phyloP scores from a whole-genome alignment of 2,888 invertebrate genomes.

The Drosophila lacicola region DNA sequence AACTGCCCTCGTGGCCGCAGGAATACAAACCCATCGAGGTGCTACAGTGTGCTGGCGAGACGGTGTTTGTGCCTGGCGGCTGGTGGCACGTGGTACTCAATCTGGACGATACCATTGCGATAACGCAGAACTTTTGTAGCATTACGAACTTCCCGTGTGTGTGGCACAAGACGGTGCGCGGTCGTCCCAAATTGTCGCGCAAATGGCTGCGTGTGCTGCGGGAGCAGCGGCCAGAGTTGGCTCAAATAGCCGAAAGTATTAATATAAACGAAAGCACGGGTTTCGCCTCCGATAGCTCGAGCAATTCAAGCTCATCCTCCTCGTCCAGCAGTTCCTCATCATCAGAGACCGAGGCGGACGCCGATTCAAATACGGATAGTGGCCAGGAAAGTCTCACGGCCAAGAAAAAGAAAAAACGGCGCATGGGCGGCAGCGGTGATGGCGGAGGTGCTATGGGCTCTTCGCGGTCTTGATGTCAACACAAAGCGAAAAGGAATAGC shows the following conservation, averaged over 20 bases:
- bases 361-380: slow-evolving; percentile 90
- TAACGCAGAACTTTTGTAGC: slow-evolving; percentile 99
- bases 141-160: slow-evolving; percentile 98
- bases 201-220: slow-evolving; percentile 93
- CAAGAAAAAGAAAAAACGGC: slow-evolving; percentile 92
- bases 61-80: slow-evolving; percentile 98
- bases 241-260: slow-evolving; percentile 91
- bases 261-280: slow-evolving; percentile 95
- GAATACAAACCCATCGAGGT: slow-evolving; percentile 97
- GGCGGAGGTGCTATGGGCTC: slow-evolving; percentile 50
- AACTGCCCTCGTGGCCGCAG: slow-evolving; percentile 94
- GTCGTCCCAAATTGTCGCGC: slow-evolving; percentile 96
- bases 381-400: slow-evolving; percentile 95
- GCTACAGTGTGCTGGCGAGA: slow-evolving; percentile 97
- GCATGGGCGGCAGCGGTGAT: slow-evolving; percentile 81
- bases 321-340: slow-evolving; percentile 88
- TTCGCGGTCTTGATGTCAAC: slow-evolving; percentile 79
- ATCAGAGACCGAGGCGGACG: slow-evolving; percentile 67
- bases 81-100: slow-evolving; percentile 99
- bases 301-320: slow-evolving; percentile 91
- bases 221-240: slow-evolving; percentile 91
- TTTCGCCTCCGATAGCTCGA: slow-evolving; percentile 97
- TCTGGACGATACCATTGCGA: slow-evolving; percentile 97
- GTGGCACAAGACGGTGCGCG: slow-evolving; percentile 98
- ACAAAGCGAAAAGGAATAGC: slow-evolving; percentile 57